Evolutionary conservation across 2,888 invertebrate species (phyloP).

Genomic region (Nephrocerus scutellatus): DNA sequence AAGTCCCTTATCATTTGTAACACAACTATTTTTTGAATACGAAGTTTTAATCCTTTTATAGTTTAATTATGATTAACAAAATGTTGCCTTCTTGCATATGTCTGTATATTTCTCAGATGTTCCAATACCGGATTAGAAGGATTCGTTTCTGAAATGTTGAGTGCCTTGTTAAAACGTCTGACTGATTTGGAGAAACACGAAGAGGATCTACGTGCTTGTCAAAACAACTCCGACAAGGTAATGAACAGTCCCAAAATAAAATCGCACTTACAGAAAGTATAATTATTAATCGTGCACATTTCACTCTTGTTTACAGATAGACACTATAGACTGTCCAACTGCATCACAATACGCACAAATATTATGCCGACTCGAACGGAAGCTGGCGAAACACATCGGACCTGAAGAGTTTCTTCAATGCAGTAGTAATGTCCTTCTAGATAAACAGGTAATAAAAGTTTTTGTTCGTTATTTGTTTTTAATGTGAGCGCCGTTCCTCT

Average conservation of each 20-base stretch:
- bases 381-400: slow-evolving; percentile 46
- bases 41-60: slow-evolving; percentile 6
- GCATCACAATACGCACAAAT: slow-evolving; percentile 47
- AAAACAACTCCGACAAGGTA: slow-evolving; percentile 41
- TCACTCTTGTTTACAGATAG: no score
- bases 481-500: no score
- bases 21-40: not conserved
- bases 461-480: no score
- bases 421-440: slow-evolving; percentile 43
- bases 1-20: not conserved
- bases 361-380: slow-evolving; percentile 45
- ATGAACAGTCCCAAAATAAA: slow-evolving; percentile 14
- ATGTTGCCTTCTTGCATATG: no score
- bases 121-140: slow-evolving; percentile 46
- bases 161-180: slow-evolving; percentile 49
- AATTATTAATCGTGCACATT: slow-evolving; percentile 5
- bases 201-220: slow-evolving; percentile 46
- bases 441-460: slow-evolving; percentile 46
- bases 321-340: slow-evolving; percentile 38
- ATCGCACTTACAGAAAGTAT: slow-evolving; percentile 6
- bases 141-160: slow-evolving; percentile 47
- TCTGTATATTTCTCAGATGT: slow-evolving; percentile 42
- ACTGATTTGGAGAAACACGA: slow-evolving; percentile 48
- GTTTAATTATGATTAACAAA: no score
- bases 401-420: slow-evolving; percentile 48